phyloP scores from a whole-genome alignment of 2,888 invertebrate species.

The Andrena trimmerana region DNA sequence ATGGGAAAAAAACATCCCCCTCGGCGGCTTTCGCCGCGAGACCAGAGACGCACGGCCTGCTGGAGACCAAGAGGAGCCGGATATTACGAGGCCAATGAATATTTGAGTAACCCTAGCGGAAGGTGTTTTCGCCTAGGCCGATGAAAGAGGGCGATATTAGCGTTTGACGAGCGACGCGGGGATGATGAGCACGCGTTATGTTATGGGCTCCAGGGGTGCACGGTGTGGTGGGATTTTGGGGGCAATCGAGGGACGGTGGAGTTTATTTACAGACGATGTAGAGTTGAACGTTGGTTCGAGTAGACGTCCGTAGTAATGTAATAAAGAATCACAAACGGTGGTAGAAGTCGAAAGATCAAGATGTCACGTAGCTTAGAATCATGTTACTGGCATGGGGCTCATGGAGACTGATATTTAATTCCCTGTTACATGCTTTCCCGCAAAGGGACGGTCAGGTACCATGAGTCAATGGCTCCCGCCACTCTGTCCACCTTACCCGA shows the following conservation, averaged over 20 bases:
- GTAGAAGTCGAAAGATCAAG: neutral
- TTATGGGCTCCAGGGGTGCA: neutral
- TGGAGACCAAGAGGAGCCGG: slow-evolving; percentile 6
- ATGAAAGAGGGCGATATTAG: slow-evolving; percentile 29
- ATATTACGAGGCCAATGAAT: slow-evolving; percentile 51
- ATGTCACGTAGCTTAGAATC: neutral
- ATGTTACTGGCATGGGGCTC: too few relatives aligned
- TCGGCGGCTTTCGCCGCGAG: slow-evolving; percentile 9
- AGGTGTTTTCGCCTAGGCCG: neutral
- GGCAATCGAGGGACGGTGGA: neutral
- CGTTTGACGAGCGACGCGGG: neutral
- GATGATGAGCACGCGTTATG: neutral
- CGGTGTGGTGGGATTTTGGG: neutral
- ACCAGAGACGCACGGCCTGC: neutral
- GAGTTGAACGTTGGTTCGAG: too few relatives aligned
- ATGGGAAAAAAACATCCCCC: slow-evolving; percentile 43
- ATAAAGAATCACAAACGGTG: neutral
- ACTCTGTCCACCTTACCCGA: slow-evolving; percentile 11
- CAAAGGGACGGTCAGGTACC: slow-evolving; percentile 15
- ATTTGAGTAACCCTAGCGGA: slow-evolving; percentile 40
- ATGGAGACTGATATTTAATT: slow-evolving; percentile 30
- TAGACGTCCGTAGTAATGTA: too few relatives aligned
- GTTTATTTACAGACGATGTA: neutral
- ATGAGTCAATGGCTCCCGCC: slow-evolving; percentile 24
- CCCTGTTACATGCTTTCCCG: slow-evolving; percentile 2